phyloP scores from a whole-genome alignment of 1,140 invertebrate species.

The Leptinotarsa undecemlineata region DNA sequence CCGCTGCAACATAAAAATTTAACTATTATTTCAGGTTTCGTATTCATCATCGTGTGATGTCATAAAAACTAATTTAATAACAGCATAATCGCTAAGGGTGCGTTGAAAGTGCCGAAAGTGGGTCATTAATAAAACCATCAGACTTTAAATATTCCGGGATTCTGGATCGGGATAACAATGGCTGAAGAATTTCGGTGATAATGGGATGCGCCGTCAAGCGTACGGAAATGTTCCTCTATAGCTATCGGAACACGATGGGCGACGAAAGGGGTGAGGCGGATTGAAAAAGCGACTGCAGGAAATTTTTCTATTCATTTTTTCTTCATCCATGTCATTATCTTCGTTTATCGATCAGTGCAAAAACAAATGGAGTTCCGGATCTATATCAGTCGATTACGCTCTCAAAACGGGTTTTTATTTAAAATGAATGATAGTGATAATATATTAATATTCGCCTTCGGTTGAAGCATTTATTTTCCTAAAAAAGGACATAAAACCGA shows the following conservation, averaged over 20 bases:
- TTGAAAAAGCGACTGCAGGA: neutral
- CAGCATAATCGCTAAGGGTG: conserved; percentile 29
- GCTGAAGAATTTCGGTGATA: conserved; percentile 39
- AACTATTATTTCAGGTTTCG: conserved; percentile 13
- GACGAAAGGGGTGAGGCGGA: no score
- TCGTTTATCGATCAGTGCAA: no score
- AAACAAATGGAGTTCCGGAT: no score
- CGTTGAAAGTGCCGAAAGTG: conserved; percentile 29
- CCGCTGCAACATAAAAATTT: neutral
- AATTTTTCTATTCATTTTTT: no score
- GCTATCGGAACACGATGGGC: conserved; percentile 29
- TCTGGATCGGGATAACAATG: conserved; percentile 39
- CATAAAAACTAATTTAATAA: conserved; percentile 44
- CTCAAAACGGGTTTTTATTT: no score
- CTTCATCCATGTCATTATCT: no score
- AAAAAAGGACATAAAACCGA: no score
- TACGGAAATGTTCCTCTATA: conserved; percentile 38
- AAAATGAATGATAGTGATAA: no score
- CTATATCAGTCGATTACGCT: no score
- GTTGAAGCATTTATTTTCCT: no score
- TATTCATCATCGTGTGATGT: conserved; percentile 26
- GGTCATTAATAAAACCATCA: conserved; percentile 42
- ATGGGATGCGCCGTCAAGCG: conserved; percentile 37
- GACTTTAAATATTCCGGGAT: conserved; percentile 41
- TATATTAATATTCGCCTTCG: no score